These are phyloP conservation scores for Apteryx owenii DNA, from an alignment of 2,113 vertebrate species.

Conservation along the genomic window DNA sequence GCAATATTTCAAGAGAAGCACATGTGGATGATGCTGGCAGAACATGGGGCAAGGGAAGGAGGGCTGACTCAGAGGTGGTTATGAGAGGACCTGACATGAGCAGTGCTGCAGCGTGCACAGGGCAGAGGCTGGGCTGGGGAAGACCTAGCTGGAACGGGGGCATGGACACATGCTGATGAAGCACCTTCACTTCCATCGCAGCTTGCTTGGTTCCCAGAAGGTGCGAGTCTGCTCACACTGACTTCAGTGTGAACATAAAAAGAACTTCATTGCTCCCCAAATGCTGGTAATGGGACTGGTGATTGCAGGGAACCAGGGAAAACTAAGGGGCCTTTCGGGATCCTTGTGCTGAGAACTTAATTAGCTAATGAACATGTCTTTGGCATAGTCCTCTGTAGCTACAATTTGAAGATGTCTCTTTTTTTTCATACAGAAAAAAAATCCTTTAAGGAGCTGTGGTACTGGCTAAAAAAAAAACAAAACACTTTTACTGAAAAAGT, in stretches of 20 bases:
- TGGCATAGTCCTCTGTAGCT: constrained; percentile 18
- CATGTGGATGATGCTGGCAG: rapidly evolving
- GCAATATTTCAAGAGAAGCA: not conserved
- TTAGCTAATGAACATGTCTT: constrained; percentile 19
- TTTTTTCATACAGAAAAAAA: constrained; percentile 20
- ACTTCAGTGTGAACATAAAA: not conserved
- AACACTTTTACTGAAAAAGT: constrained; percentile 15
- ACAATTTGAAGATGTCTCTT: constrained; percentile 22
- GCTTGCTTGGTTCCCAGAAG: not conserved
- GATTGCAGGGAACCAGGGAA: not conserved
- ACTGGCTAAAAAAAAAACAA: not conserved
- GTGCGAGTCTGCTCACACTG: not conserved
- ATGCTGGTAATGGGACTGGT: not conserved
- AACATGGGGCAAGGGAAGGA: not conserved
- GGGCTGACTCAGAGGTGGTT: not conserved
- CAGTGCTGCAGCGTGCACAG: not conserved
- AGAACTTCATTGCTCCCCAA: not conserved
- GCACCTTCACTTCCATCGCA: not conserved
- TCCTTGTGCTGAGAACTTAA: not conserved
- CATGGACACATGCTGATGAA: not conserved
- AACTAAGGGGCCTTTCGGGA: not conserved
- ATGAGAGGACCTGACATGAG: not conserved
- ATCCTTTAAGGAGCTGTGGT: not conserved
- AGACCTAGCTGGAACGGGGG: not conserved
- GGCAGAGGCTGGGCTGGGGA: not conserved